Conservation (phyloP, 2,888 invertebrate genomes). For the Dasypolia templi region DNA sequence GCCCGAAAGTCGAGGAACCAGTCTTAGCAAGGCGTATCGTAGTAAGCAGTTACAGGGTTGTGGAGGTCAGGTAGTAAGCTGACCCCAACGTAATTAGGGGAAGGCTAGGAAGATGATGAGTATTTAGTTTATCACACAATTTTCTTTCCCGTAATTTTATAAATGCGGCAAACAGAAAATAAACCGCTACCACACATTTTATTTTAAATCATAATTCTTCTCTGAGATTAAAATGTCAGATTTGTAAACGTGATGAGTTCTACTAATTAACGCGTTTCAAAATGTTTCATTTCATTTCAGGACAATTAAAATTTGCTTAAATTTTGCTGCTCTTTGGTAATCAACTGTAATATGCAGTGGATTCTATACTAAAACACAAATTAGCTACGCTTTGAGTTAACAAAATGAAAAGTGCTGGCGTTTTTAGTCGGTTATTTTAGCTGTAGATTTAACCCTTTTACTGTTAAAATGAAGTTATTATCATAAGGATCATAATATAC, state of each 20-base stretch:
- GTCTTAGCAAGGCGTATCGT: too few species aligned
- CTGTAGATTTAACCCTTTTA: conserved; percentile 3
- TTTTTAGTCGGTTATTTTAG: conserved; percentile 17
- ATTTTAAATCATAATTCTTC: conserved; percentile 41
- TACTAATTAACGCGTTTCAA: conserved; percentile 39
- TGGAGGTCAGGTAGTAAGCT: too few species aligned
- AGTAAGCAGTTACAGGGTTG: too few species aligned
- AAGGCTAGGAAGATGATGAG: too few species aligned
- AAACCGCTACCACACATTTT: conserved; percentile 26
- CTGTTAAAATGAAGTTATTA: too few species aligned
- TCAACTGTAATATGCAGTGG: not conserved
- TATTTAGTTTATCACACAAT: not conserved
- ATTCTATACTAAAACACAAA: conserved; percentile 35
- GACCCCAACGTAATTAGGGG: too few species aligned
- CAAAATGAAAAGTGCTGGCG: not conserved
- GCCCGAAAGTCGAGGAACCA: too few species aligned
- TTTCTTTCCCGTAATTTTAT: not conserved
- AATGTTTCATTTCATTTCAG: conserved; percentile 20
- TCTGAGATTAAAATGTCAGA: conserved; percentile 51
- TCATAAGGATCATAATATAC: too few species aligned
- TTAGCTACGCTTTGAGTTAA: conserved; percentile 21
- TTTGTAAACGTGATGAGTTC: conserved; percentile 44
- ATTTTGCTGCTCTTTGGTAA: conserved; percentile 2
- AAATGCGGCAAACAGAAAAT: conserved; percentile 21
- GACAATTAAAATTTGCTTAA: conserved; percentile 7